Conservation (phyloP, 23 tunicate species). For the Trididemnum nubilum region DNA sequence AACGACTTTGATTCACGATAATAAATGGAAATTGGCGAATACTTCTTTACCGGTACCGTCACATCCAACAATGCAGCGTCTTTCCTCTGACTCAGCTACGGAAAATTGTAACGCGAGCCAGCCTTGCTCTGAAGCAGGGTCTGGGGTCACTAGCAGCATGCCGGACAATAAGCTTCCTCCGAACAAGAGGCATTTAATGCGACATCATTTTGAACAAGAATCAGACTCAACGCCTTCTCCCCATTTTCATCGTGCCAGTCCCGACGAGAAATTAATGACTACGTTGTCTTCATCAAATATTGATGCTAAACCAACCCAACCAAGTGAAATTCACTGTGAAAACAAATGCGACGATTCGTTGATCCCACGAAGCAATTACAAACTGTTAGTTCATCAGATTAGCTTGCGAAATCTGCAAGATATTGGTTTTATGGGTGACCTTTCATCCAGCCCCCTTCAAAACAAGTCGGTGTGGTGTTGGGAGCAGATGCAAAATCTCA, state of each 20-base stretch:
- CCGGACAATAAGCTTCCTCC: constrained; percentile 77
- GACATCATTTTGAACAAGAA: constrained; percentile 34
- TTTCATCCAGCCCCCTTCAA: neutral
- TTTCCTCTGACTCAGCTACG: neutral
- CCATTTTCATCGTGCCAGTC: neutral
- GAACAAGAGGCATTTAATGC: constrained; percentile 70
- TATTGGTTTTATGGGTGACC: constrained; percentile 34
- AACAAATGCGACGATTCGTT: neutral
- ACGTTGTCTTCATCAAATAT: neutral
- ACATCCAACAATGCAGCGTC: neutral
- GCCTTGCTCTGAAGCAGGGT: neutral
- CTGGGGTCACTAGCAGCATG: constrained; percentile 28
- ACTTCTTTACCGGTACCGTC: neutral
- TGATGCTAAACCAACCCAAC: neutral
- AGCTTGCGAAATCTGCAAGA: constrained; percentile 86
- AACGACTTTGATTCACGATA: neutral
- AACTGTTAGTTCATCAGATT: constrained; percentile 72
- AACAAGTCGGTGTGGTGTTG: constrained; percentile 15
- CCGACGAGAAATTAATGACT: too few species aligned
- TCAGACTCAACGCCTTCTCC: neutral
- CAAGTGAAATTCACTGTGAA: neutral
- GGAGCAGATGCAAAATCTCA: constrained; percentile 12
- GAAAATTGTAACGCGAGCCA: neutral
- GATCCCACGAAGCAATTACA: constrained; percentile 87
- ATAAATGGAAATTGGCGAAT: neutral